A percentile compares a stretch with the other conserved stretches of the same genome.
phyloP scores from a whole-genome alignment of 2,797 vertebrate genomes.

The Fringilla coelebs region DNA sequence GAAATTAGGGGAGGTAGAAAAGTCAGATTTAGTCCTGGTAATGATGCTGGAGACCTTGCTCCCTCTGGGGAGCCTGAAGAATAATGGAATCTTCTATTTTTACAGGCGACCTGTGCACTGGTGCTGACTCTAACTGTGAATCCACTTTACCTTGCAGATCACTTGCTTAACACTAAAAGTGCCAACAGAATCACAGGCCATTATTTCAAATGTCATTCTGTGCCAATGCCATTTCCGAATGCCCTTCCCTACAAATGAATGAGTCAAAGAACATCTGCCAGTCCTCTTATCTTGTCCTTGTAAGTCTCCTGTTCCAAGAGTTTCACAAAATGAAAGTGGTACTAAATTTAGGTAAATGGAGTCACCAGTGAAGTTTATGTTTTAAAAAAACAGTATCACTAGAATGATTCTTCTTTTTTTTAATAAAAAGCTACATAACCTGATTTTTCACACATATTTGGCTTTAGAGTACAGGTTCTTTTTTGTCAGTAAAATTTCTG shows the following conservation, averaged over 20 bases:
- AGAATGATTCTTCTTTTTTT: not conserved
- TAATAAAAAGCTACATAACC: not conserved
- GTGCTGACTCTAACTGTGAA: slow-evolving; percentile 82
- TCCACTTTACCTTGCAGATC: slow-evolving; percentile 84
- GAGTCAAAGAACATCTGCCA: slow-evolving; percentile 81
- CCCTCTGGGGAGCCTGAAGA: slow-evolving; percentile 92
- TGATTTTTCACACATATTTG: not conserved
- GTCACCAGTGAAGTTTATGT: not conserved
- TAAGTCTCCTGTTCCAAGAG: slow-evolving; percentile 62
- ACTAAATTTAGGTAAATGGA: slow-evolving; percentile 57
- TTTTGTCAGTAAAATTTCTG: not conserved
- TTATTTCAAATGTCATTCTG: slow-evolving; percentile 83
- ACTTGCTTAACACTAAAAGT: slow-evolving; percentile 86
- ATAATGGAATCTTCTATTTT: slow-evolving; percentile 99
- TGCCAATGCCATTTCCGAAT: slow-evolving; percentile 76
- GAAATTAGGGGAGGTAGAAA: slow-evolving; percentile 88
- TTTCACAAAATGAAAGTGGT: slow-evolving; percentile 57
- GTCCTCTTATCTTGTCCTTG: slow-evolving; percentile 65
- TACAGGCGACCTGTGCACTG: slow-evolving; percentile 89
- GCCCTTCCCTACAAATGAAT: slow-evolving; percentile 78
- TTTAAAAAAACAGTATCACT: not conserved
- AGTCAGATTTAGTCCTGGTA: slow-evolving; percentile 98
- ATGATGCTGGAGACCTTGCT: slow-evolving; percentile 98
- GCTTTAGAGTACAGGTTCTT: not conserved
- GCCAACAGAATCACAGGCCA: slow-evolving; percentile 81